These are phyloP conservation scores for Latheticus oryzae DNA, from an alignment of 2,888 invertebrate species.

Conservation along the genomic window DNA sequence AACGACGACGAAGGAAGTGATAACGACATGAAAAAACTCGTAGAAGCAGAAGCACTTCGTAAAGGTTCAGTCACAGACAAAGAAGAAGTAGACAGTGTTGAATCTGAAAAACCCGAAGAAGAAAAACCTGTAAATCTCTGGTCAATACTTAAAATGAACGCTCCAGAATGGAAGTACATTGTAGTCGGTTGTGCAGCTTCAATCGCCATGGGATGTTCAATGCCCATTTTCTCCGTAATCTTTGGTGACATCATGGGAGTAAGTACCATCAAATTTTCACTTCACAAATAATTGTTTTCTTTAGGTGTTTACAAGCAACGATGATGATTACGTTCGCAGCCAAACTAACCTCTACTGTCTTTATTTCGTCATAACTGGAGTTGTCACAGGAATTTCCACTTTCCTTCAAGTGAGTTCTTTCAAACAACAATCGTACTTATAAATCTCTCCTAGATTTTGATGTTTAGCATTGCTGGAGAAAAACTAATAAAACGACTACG, in stretches of 20 bases:
- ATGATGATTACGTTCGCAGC: constrained; percentile 67
- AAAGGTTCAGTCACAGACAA: constrained; percentile 28
- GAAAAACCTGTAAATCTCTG: constrained; percentile 48
- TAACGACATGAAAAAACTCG: constrained; percentile 3
- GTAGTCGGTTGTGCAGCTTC: constrained; percentile 73
- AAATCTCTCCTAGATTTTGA: constrained; percentile 57
- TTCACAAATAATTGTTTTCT: constrained; percentile 1
- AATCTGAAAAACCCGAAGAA: constrained; percentile 42
- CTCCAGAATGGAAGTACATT: constrained; percentile 76
- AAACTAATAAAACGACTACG: constrained; percentile 80
- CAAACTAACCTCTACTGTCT: constrained; percentile 73
- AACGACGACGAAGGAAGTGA: constrained; percentile 12
- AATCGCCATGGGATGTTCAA: constrained; percentile 75
- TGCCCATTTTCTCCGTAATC: constrained; percentile 79
- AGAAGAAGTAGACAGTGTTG: constrained; percentile 17
- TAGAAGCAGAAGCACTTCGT: constrained; percentile 38
- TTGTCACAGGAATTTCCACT: constrained; percentile 72
- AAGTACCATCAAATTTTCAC: constrained; percentile 54
- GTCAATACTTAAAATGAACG: constrained; percentile 67
- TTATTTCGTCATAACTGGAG: constrained; percentile 76
- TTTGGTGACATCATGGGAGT: constrained; percentile 79
- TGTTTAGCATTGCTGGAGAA: constrained; percentile 85
- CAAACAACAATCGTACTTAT: background rate
- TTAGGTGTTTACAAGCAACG: constrained; percentile 19
- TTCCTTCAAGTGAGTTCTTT: constrained; percentile 71